Percentiles rank a stretch among this genome's conserved stretches.
phyloP scores from a whole-genome alignment of 2,888 invertebrate genomes.

The Cantharis lateralis region DNA sequence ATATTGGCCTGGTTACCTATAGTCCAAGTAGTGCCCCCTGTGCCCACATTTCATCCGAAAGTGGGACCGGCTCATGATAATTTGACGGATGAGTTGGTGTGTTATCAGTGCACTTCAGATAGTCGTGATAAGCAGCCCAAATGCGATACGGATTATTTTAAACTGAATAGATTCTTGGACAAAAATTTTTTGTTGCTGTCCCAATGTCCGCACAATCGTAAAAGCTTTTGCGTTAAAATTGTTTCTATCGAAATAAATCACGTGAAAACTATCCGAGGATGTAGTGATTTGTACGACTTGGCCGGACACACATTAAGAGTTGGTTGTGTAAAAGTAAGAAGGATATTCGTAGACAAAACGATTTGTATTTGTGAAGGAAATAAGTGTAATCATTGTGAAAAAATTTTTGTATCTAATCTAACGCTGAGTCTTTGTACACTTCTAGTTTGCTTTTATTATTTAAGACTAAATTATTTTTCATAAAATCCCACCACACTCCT shows the following conservation, averaged over 20 bases:
- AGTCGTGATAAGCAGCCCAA: conserved; percentile 24
- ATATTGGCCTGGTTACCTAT: not conserved
- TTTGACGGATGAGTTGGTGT: conserved; percentile 8
- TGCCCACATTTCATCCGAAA: not conserved
- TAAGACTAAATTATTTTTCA: not conserved
- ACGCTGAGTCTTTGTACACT: not conserved
- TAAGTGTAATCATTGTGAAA: conserved; percentile 28
- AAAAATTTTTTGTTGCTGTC: conserved; percentile 31
- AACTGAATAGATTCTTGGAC: conserved; percentile 19
- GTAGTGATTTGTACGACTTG: conserved; percentile 30
- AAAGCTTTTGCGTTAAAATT: conserved; percentile 35
- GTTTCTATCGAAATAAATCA: conserved; percentile 6
- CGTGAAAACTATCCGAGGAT: conserved; percentile 33
- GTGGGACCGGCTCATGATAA: not conserved
- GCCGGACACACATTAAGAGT: conserved; percentile 24
- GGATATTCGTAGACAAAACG: conserved; percentile 9
- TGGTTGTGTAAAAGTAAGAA: conserved; percentile 32
- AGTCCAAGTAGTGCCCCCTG: not conserved
- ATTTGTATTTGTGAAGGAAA: conserved; percentile 32
- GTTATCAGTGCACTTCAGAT: conserved; percentile 37
- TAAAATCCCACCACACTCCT: not conserved
- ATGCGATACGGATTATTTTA: conserved; percentile 35
- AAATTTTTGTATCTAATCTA: not conserved
- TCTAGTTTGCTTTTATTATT: conserved; percentile 9
- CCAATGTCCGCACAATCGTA: conserved; percentile 34